Percentiles rank a stretch among this genome's conserved stretches.
phyloP scores from a whole-genome alignment of 2,113 vertebrate species.

The Panurus biarmicus region DNA sequence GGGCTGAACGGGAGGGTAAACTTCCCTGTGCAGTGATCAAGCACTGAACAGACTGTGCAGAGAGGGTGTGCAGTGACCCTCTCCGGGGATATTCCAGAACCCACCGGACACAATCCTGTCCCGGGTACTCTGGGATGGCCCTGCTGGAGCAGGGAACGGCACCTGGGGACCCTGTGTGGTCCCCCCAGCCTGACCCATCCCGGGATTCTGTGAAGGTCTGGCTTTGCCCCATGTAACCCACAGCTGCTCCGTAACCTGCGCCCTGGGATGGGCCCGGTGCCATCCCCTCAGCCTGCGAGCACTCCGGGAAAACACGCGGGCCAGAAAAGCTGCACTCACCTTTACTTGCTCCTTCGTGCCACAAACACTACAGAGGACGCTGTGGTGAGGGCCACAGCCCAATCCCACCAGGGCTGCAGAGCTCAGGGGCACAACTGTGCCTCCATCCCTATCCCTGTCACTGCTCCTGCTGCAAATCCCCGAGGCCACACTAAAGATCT shows the following conservation, averaged over 20 bases:
- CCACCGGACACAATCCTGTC: background rate
- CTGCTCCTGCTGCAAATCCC: background rate
- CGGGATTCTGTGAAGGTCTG: background rate
- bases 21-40: background rate
- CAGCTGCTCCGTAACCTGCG: accelerated
- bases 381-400: background rate
- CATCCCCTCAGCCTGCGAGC: background rate
- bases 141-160: background rate
- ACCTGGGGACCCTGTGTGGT: background rate
- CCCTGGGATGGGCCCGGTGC: accelerated
- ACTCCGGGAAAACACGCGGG: accelerated
- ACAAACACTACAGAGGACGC: background rate
- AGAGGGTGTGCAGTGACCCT: background rate
- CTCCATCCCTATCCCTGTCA: background rate
- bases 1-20: background rate
- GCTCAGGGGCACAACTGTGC: background rate
- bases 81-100: background rate
- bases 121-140: background rate
- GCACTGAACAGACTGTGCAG: background rate
- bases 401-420: accelerated
- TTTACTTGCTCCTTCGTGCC: background rate
- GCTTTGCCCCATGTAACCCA: accelerated
- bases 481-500: accelerated
- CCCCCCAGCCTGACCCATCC: background rate
- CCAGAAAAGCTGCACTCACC: background rate